A percentile compares a stretch with the other conserved stretches of the same genome.
Evolutionary conservation across 2,888 invertebrate species (phyloP).

Genomic region (Tipula helvola): DNA sequence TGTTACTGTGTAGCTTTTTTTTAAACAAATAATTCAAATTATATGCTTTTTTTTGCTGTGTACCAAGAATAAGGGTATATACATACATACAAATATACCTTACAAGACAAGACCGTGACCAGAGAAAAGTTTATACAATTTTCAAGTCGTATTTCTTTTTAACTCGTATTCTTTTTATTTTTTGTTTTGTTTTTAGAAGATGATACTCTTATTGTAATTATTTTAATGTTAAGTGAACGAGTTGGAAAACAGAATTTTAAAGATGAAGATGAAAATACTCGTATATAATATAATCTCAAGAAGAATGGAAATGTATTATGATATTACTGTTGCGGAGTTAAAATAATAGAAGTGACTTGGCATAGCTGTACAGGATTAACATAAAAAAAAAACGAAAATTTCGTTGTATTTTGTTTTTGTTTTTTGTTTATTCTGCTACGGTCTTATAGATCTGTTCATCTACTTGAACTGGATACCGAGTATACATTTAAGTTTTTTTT

Average conservation of each 20-base stretch:
- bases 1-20: neutral
- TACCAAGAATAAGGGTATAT: neutral
- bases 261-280: neutral
- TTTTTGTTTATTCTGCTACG: neutral
- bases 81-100: neutral
- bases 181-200: neutral
- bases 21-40: neutral
- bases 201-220: constrained; percentile 4
- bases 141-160: neutral
- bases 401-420: neutral
- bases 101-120: neutral
- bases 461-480: neutral
- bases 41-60: neutral
- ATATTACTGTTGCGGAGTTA: neutral
- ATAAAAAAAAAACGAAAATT: neutral
- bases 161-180: neutral
- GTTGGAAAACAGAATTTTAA: neutral
- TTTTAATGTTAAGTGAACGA: neutral
- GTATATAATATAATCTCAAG: neutral
- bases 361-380: neutral
- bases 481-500: neutral
- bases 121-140: neutral
- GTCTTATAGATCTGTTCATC: neutral
- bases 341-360: neutral
- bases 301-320: neutral